phyloP scores from a whole-genome alignment of 2,113 vertebrate genomes.

The Rhinoptilus africanus region DNA sequence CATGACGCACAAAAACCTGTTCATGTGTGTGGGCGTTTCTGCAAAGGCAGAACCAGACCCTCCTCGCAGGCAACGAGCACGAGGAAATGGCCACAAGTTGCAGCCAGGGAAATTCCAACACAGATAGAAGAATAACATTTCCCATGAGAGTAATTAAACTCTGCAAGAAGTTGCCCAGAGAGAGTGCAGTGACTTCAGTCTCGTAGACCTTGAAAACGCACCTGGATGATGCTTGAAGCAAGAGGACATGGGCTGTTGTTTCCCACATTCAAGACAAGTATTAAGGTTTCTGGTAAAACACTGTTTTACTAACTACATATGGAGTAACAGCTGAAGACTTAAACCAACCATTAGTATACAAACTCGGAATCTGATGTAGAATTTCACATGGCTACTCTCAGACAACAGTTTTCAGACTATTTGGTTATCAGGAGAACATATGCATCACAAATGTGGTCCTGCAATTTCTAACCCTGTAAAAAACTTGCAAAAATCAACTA shows the following conservation, averaged over 20 bases:
- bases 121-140: neutral
- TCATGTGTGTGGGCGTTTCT: accelerated
- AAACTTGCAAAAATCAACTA: neutral
- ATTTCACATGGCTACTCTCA: neutral
- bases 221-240: neutral
- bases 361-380: accelerated
- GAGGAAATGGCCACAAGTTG: neutral
- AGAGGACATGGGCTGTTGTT: neutral
- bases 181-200: neutral
- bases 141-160: neutral
- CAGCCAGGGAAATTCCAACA: neutral
- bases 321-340: neutral
- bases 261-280: neutral
- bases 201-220: neutral
- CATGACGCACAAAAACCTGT: neutral
- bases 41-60: neutral
- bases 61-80: accelerated
- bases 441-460: neutral
- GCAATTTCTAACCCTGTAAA: neutral
- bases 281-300: neutral
- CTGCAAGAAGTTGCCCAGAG: neutral
- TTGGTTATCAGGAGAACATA: neutral
- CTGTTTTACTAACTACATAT: neutral
- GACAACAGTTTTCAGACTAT: neutral
- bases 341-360: neutral